Evolutionary conservation across 2,797 vertebrate species (phyloP), one percentile per base, ranked within the genome.

Genomic region (Takifugu ocellatus): DNA sequence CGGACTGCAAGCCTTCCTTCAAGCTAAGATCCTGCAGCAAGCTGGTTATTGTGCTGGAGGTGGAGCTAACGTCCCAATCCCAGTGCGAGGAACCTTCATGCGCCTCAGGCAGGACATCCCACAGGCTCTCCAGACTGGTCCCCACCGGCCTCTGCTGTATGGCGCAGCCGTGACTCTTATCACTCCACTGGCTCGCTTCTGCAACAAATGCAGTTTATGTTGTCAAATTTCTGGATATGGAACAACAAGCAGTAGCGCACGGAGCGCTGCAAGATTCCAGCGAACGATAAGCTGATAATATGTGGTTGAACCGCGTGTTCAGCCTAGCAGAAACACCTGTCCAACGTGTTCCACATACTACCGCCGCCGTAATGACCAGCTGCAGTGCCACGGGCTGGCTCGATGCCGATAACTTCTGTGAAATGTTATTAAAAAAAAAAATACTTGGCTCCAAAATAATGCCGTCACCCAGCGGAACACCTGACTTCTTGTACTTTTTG

Each of bases 121-220:
- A 93, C 60, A 92, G 82, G 61, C 82, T 91, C 80, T 92, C 91
- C 80, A 92, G 76, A 70, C 91, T 90, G 59, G 90, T 82, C 58
- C 89, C 87, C 16, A 88, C 88, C 0, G 86, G 87, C 62, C 78
- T 79, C 72, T 82, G 87, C 69, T 83, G 83, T 51, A 88, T 66
- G 36, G 78, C 73, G 55, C 82, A 84, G 79, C 81, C 72, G 43
- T 78, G 80, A 51, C 82, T 73, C 51, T 84, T 55, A 50, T 84
- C 82, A 14, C 55, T 26, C 91, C 91, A 92, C 55, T 80, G 78
- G 55, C 88, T 80, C 3, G 85, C 64, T 72, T 91, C 92, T 93
- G 75, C 50, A 84, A 67, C 33, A 51, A 45, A 57, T 53, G n/a
- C 8, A 46, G 6, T n/a, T 21, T n/a, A 8, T 9, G 16, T 5